Conservation (phyloP, 2,797 vertebrate genomes). For the Crocidura indochinensis region DNA sequence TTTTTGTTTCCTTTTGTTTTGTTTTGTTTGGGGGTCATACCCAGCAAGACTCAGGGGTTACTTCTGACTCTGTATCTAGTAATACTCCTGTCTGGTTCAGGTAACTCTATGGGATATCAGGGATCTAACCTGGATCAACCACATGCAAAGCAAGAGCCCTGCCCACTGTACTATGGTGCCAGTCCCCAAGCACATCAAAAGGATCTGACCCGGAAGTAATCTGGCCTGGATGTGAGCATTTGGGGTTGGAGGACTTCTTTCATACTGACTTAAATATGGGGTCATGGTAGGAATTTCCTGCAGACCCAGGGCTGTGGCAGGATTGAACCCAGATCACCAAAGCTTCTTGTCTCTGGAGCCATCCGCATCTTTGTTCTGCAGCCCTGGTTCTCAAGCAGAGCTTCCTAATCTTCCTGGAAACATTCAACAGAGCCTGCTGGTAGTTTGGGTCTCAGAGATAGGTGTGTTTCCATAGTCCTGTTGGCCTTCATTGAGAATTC, state of each 20-base stretch:
- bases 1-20: conserved; percentile 2
- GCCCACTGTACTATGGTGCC: no score
- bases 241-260: not conserved
- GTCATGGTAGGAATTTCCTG: conserved; percentile 28
- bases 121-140: no score
- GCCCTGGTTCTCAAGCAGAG: not conserved
- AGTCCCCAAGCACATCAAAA: no score
- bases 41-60: no score
- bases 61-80: no score
- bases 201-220: no score
- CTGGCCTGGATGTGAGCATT: no score
- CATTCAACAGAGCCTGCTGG: no score
- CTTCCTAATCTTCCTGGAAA: not conserved
- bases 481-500: not conserved
- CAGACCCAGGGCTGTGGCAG: conserved; percentile 6
- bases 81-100: no score
- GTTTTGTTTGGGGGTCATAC: not conserved
- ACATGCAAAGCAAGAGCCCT: no score
- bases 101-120: no score
- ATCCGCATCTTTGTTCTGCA: not conserved
- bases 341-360: not conserved
- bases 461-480: not conserved
- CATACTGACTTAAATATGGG: conserved; percentile 14
- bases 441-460: not conserved
- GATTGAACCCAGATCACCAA: not conserved